Conservation (phyloP, 1,140 invertebrate genomes). For the Rhizoglyphus robini region DNA sequence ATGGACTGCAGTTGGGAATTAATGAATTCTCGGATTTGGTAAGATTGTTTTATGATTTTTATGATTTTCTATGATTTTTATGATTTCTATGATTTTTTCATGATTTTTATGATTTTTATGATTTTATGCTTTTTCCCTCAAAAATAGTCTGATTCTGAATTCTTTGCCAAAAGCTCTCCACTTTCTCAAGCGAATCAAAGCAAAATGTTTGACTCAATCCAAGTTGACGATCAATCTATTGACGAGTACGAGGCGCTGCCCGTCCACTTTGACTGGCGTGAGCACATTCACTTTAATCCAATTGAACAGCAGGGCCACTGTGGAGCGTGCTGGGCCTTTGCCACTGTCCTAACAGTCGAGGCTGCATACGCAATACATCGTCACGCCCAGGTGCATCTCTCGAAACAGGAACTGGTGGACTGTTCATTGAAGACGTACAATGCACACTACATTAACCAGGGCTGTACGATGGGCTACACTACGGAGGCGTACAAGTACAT, state of each 20-base stretch:
- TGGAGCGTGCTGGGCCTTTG: constrained; percentile 30
- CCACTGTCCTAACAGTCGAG: constrained; percentile 24
- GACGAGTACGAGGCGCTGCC: constrained; percentile 14
- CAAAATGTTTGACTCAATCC: no score
- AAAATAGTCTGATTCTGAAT: neutral
- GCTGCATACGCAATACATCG: constrained; percentile 25
- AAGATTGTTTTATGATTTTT: no score
- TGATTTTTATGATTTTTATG: no score
- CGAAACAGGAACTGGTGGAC: constrained; percentile 92
- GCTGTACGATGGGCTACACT: constrained; percentile 87
- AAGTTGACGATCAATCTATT: neutral
- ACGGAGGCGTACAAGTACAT: constrained; percentile 55
- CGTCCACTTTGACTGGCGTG: constrained; percentile 34
- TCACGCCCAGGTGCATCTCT: constrained; percentile 70
- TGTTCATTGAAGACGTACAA: constrained; percentile 65
- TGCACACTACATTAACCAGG: constrained; percentile 39
- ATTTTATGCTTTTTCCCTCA: no score
- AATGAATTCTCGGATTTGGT: neutral
- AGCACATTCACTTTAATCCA: constrained; percentile 33
- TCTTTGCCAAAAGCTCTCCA: neutral
- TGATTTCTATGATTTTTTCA: no score
- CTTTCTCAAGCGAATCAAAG: no score
- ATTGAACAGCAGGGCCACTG: constrained; percentile 36
- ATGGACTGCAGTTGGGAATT: neutral
- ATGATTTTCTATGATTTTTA: no score